phyloP scores from a whole-genome alignment of 2,888 invertebrate genomes.

The Acanthosoma haemorrhoidale region DNA sequence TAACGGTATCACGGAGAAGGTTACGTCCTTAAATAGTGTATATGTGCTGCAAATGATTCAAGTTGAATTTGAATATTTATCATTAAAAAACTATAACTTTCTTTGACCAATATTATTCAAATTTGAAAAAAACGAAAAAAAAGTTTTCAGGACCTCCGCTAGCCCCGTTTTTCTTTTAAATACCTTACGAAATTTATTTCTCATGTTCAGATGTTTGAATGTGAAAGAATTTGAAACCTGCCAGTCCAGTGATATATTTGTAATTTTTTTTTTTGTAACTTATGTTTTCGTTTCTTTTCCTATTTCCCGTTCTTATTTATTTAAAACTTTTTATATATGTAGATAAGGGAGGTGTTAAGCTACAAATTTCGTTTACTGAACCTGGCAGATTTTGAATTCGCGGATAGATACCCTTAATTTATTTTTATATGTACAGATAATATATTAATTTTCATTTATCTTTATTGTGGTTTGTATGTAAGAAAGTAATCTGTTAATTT shows the following conservation, averaged over 20 bases:
- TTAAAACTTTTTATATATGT: neutral
- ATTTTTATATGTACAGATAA: slow-evolving; percentile 12
- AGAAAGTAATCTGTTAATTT: neutral
- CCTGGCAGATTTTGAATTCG: slow-evolving; percentile 12
- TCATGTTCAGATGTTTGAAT: slow-evolving; percentile 7
- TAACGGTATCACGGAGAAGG: neutral
- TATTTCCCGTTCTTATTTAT: neutral
- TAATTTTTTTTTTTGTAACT: neutral
- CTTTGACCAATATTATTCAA: too few relatives aligned
- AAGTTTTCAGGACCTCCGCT: neutral
- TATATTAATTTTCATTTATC: slow-evolving; percentile 8
- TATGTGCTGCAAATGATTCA: neutral
- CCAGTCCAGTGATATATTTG: slow-evolving; percentile 4
- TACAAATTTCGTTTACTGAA: slow-evolving; percentile 7
- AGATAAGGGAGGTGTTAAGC: neutral
- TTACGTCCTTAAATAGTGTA: neutral
- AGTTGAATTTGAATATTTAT: neutral
- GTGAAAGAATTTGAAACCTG: slow-evolving; percentile 11
- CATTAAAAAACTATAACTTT: neutral
- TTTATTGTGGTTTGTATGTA: slow-evolving; percentile 1
- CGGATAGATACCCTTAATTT: slow-evolving; percentile 13
- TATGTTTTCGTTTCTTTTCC: neutral
- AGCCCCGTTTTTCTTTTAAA: slow-evolving; percentile 4
- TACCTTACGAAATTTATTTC: slow-evolving; percentile 5
- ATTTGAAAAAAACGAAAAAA: too few relatives aligned